A percentile compares a stretch with the other conserved stretches of the same genome.
Conservation (phyloP, 2,797 vertebrate species). For the Sarcophilus harrisii region DNA sequence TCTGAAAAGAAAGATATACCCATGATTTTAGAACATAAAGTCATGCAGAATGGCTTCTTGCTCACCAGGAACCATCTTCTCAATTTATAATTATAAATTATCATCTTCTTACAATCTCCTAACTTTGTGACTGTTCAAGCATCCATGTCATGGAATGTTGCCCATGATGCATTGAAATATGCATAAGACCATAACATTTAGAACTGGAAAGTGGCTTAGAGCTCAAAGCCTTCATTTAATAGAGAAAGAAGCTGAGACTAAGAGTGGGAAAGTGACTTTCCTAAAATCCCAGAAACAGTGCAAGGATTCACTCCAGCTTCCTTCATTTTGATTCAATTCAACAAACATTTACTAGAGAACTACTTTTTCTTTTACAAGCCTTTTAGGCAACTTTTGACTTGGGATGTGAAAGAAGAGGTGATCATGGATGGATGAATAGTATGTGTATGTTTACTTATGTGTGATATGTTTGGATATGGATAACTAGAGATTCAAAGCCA, state of each 20-base stretch:
- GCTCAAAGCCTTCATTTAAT: not conserved
- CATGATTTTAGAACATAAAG: not conserved
- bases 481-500: not conserved
- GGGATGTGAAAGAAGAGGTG: not conserved
- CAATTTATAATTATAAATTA: not conserved
- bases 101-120: not conserved
- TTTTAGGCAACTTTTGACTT: not conserved
- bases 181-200: not conserved
- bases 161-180: not conserved
- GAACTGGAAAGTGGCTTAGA: not conserved
- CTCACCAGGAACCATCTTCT: not conserved
- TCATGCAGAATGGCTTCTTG: not conserved
- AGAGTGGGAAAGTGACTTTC: not conserved
- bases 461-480: not conserved
- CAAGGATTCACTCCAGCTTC: not conserved
- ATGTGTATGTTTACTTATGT: not conserved
- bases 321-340: not conserved
- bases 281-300: not conserved
- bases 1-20: not conserved
- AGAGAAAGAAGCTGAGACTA: not conserved
- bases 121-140: not conserved
- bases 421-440: not conserved
- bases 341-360: not conserved
- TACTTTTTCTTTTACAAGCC: not conserved
- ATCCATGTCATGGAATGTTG: not conserved